Percentiles rank a stretch among this genome's conserved stretches.
Evolutionary conservation across 2,888 invertebrate genomes (phyloP).

Genomic region (Pterostichus niger): DNA sequence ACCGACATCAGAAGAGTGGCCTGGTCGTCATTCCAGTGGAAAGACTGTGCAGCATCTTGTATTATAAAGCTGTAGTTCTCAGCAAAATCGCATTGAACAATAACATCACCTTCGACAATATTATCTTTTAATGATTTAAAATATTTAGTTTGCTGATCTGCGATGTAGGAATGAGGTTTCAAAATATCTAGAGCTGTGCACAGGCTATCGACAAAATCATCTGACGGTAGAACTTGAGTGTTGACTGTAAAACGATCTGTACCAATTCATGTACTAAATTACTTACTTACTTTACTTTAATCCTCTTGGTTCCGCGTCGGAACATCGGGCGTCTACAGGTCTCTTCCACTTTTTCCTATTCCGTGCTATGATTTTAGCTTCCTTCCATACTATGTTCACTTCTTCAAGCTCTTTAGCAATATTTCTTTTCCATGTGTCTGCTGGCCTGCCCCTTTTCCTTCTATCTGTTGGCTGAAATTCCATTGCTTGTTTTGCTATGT

Average conservation of each 20-base stretch:
- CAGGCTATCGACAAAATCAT: constrained; percentile 21
- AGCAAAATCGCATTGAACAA: constrained; percentile 69
- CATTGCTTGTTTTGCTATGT: neutral
- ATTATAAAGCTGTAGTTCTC: constrained; percentile 70
- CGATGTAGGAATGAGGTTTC: too few species aligned
- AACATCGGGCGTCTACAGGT: too few species aligned
- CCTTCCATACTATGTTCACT: too few species aligned
- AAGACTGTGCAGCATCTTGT: constrained; percentile 68
- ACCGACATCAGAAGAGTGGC: constrained; percentile 69
- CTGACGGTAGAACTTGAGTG: neutral
- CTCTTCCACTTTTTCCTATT: too few species aligned
- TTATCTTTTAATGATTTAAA: constrained; percentile 67
- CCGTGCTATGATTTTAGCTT: too few species aligned
- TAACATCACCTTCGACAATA: constrained; percentile 63
- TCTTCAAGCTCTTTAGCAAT: neutral
- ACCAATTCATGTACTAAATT: neutral
- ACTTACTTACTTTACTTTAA: neutral
- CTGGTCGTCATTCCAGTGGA: constrained; percentile 69
- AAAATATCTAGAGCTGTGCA: neutral
- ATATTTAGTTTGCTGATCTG: too few species aligned
- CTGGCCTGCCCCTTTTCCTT: neutral
- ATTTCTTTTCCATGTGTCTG: neutral
- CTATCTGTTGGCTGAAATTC: neutral
- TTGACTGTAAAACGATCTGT: too few species aligned
- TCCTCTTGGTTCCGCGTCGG: too few species aligned